Percentiles rank a stretch among this genome's conserved stretches.
These are phyloP conservation scores for Pituophis catenifer DNA, from an alignment of 2,113 vertebrate species.

Conservation along the genomic window DNA sequence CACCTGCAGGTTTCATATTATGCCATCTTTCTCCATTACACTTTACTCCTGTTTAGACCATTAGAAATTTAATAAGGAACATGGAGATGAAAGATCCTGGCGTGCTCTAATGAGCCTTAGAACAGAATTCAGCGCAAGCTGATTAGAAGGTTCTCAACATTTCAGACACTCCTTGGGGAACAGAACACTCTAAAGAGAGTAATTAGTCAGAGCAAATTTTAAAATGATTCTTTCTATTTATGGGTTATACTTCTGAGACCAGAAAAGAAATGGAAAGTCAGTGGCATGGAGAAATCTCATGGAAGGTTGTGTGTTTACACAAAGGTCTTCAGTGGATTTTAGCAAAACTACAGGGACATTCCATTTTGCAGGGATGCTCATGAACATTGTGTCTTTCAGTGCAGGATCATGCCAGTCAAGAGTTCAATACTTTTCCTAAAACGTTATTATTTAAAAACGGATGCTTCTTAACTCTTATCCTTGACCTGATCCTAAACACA, in stretches of 20 bases:
- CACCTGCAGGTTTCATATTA: constrained; percentile 16
- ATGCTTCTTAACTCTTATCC: neutral
- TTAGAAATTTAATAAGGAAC: constrained; percentile 49
- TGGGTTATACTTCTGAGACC: constrained; percentile 26
- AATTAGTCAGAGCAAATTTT: constrained; percentile 60
- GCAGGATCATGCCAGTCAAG: neutral
- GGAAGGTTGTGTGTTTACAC: neutral
- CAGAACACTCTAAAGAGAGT: constrained; percentile 50
- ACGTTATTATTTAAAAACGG: neutral
- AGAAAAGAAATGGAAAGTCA: neutral
- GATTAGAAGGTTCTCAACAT: constrained; percentile 57
- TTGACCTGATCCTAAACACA: neutral
- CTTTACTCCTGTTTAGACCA: constrained; percentile 44
- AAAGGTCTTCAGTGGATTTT: neutral
- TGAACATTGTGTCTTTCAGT: neutral
- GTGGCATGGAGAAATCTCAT: neutral
- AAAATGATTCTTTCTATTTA: constrained; percentile 54
- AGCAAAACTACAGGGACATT: neutral
- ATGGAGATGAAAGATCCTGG: constrained; percentile 57
- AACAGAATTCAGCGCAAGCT: constrained; percentile 58
- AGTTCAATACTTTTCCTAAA: neutral
- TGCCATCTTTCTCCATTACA: constrained; percentile 8
- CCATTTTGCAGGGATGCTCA: neutral
- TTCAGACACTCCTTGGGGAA: constrained; percentile 27
- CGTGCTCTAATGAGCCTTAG: constrained; percentile 55